Percentiles rank a stretch among this genome's conserved stretches.
These are phyloP conservation scores for Oreohelix idahoensis DNA, from an alignment of 1,140 invertebrate species.

Conservation along the genomic window DNA sequence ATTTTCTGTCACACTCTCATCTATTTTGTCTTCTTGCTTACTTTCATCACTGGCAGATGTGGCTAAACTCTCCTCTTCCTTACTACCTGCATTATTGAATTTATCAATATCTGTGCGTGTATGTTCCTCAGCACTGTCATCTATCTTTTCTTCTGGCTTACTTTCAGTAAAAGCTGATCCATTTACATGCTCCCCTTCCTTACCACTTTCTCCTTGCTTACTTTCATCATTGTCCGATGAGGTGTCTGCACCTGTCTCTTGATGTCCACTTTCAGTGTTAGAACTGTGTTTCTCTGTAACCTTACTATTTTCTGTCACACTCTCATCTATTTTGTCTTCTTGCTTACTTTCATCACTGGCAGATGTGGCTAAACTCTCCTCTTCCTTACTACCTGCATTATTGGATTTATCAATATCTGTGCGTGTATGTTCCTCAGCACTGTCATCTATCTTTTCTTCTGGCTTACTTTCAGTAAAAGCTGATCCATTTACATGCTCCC, in stretches of 20 bases:
- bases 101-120: no score
- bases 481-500: no score
- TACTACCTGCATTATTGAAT: no score
- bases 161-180: no score
- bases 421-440: not conserved
- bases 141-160: no score
- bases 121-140: no score
- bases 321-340: not conserved
- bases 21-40: not conserved
- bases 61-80: no score
- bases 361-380: not conserved
- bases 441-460: not conserved
- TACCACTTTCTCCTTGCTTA: not conserved
- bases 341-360: not conserved
- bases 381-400: not conserved
- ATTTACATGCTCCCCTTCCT: no score
- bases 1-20: not conserved
- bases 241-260: not conserved
- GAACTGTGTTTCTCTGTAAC: not conserved
- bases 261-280: not conserved
- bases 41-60: not conserved
- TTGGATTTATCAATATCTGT: no score
- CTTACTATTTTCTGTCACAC: no score
- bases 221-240: not conserved
- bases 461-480: not conserved